Base-by-base conservation (phyloP, 2,797 vertebrate genomes). In the Anguilla megastoma region DNA sequence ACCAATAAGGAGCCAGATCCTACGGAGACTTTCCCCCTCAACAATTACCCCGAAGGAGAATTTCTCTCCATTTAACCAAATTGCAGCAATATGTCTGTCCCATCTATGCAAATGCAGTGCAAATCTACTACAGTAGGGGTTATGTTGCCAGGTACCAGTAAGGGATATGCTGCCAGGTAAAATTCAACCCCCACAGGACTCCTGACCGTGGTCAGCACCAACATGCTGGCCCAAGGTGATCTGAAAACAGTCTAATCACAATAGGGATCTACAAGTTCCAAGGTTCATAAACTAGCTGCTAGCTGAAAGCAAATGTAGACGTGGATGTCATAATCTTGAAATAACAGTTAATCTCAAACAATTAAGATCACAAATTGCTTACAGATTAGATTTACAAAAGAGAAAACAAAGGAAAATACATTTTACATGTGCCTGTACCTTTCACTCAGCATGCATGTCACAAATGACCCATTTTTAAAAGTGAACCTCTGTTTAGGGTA, bases 271-370 rank as follows among this genome's bases (percentile, higher is more conserved):
- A 45, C 1, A 45, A 45, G 41, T 45, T 45, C 3, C 41, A 45
- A 45, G 2, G 8, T 71, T 10, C 10, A 71, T 27, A 27, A 71
- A 21, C 24, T 24, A 24, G 21, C 3, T 4, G 63, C 63, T n/a
- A 24, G 63, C 21, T 27, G 69, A 27, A 71, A 33, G 7, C 27
- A 30, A 12, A 71, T 30, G 9, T 71, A 33, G 66, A 71, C 27
- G 7, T 10, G 30, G n/a, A 71, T 27, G 27, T 71, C 24, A 16
- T 9, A 27, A 12, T 9, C 27, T 71, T 9, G 8, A 27, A 30
- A 71, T 71, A 71, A 71, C 9, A 30, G 69, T 71, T 71, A 30
- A 30, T 71, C 69, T 71, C 69, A 71, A 71, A 71, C 69, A 71
- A 12, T 71, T 30, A 14, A 33, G 69, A 30, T 30, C 10, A 10